phyloP scores from a whole-genome alignment of 2,888 invertebrate genomes.

The Helleia helle region DNA sequence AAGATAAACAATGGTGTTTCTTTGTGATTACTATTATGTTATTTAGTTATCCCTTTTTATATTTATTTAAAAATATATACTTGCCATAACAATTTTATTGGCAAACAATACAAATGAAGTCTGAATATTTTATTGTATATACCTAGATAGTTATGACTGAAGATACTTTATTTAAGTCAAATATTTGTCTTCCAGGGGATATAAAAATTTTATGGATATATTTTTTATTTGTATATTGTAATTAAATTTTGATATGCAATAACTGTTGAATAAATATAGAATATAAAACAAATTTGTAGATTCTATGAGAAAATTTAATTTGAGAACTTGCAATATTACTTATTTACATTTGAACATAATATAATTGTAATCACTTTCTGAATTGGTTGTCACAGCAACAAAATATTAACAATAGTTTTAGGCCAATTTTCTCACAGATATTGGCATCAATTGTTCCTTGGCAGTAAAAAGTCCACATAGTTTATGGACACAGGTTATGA shows the following conservation, averaged over 20 bases:
- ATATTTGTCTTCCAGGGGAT: slow-evolving; percentile 56
- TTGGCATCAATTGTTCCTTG: no score
- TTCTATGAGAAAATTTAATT: not conserved
- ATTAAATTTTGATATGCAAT: slow-evolving; percentile 10
- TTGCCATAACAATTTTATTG: slow-evolving; percentile 18
- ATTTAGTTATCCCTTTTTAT: slow-evolving; percentile 12
- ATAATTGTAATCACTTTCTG: no score
- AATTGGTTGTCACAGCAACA: no score
- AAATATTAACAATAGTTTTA: no score
- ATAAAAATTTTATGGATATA: slow-evolving; percentile 20
- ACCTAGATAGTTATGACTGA: slow-evolving; percentile 20
- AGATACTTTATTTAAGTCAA: slow-evolving; percentile 33
- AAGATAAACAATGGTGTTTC: slow-evolving; percentile 65
- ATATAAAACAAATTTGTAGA: not conserved
- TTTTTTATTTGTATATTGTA: slow-evolving; percentile 4
- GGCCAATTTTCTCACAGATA: no score
- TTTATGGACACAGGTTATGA: no score
- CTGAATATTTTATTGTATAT: slow-evolving; percentile 16
- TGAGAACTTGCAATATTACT: no score
- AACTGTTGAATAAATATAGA: not conserved
- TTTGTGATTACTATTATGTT: slow-evolving; percentile 34
- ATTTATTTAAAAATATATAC: slow-evolving; percentile 17
- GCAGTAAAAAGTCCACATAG: no score
- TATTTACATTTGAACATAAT: no score
- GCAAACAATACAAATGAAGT: slow-evolving; percentile 16